phyloP scores from a whole-genome alignment of 2,888 invertebrate species.

The Protonemura montana region DNA sequence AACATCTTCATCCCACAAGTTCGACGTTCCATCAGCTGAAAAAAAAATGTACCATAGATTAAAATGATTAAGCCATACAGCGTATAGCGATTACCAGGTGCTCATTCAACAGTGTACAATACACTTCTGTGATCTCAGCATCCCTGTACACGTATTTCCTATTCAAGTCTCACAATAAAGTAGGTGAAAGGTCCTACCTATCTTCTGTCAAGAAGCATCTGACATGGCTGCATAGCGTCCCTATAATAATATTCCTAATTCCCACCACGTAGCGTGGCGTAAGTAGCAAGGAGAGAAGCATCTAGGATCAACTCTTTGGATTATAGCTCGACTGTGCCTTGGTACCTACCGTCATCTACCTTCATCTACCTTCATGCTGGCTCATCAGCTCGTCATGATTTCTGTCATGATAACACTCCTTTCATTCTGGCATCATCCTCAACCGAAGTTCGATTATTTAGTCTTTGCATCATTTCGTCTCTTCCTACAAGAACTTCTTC shows the following conservation, averaged over 20 bases:
- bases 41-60: not conserved
- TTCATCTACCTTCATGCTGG: not conserved
- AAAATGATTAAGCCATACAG: not conserved
- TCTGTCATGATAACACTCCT: not conserved
- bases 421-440: not conserved
- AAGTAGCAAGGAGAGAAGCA: not conserved
- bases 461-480: not conserved
- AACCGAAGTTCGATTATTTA: not conserved
- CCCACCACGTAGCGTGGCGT: not conserved
- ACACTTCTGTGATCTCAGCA: not conserved
- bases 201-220: not conserved
- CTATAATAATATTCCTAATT: slow-evolving; percentile 3
- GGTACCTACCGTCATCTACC: not conserved
- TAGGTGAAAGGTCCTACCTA: not conserved
- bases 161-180: not conserved
- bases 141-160: not conserved
- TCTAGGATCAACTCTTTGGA: not conserved
- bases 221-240: not conserved
- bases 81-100: not conserved
- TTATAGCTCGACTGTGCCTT: not conserved
- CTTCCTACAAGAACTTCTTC: not conserved
- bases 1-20: not conserved
- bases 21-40: not conserved
- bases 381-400: not conserved
- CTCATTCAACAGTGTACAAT: not conserved